Evolutionary conservation across 2,113 vertebrate species (phyloP).

Genomic region (Pantherophis guttatus): DNA sequence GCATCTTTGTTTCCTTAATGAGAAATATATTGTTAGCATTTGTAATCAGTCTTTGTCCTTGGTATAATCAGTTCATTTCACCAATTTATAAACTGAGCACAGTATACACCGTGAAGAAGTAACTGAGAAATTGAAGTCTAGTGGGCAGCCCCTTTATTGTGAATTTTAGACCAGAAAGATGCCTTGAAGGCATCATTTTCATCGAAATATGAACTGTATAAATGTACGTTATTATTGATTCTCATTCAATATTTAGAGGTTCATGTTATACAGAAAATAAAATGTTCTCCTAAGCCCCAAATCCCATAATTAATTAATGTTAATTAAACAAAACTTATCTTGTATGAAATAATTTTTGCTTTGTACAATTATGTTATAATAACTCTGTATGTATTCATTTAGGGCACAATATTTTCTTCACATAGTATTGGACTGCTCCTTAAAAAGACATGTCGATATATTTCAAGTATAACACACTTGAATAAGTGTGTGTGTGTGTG

Average conservation of each 20-base stretch:
- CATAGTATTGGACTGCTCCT: background rate
- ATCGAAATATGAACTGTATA: background rate
- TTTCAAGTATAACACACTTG: background rate
- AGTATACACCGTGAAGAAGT: constrained; percentile 1
- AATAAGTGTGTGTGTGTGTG: background rate
- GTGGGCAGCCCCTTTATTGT: background rate
- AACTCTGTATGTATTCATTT: background rate
- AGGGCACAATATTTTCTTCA: background rate
- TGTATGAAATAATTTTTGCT: background rate
- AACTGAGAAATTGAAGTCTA: background rate
- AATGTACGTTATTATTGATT: background rate
- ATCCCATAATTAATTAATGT: background rate
- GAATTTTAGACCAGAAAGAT: background rate
- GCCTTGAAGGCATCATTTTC: background rate
- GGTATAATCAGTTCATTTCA: constrained; percentile 21
- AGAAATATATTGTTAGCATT: constrained; percentile 37
- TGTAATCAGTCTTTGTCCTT: background rate
- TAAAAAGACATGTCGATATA: background rate
- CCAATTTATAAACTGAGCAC: background rate
- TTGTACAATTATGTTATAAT: background rate
- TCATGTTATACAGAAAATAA: background rate
- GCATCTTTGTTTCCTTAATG: constrained; percentile 36
- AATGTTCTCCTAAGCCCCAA: background rate
- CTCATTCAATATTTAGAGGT: background rate
- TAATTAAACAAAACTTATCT: background rate